Evolutionary conservation across 2,888 invertebrate genomes (phyloP).

Genomic region (Xanthorhoe spadicearia): DNA sequence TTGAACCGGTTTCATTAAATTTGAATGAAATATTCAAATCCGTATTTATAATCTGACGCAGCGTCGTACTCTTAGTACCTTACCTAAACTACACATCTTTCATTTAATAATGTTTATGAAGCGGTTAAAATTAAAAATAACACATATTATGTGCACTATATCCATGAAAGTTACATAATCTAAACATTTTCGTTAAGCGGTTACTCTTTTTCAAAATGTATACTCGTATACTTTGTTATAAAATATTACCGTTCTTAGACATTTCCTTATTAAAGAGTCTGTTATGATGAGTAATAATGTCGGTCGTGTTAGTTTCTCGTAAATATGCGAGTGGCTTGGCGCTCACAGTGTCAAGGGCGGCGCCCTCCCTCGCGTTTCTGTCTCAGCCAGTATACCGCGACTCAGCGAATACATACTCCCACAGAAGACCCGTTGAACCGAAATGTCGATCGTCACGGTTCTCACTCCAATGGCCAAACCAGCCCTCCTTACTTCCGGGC

Average conservation of each 20-base stretch:
- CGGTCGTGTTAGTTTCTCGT: slow-evolving; percentile 56
- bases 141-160: slow-evolving; percentile 1
- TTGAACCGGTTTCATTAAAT: slow-evolving; percentile 1
- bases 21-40: background rate
- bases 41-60: background rate
- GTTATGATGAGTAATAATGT: slow-evolving; percentile 38
- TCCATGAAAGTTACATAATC: background rate
- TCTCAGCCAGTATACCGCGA: slow-evolving; percentile 54
- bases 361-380: slow-evolving; percentile 53
- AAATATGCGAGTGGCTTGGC: slow-evolving; percentile 60
- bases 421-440: slow-evolving; percentile 38
- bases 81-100: too few species aligned
- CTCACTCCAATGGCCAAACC: slow-evolving; percentile 46
- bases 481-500: slow-evolving; percentile 51
- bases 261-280: slow-evolving; percentile 20
- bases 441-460: slow-evolving; percentile 48
- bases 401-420: slow-evolving; percentile 48
- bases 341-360: slow-evolving; percentile 73
- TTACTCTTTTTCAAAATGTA: background rate
- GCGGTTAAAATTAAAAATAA: background rate
- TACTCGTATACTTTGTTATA: slow-evolving; percentile 3
- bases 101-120: background rate
- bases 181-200: slow-evolving; percentile 8
- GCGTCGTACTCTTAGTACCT: background rate
- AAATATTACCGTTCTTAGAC: slow-evolving; percentile 20